These are phyloP conservation scores for Tetragonisca angustula DNA, from an alignment of 2,888 invertebrate species.

Conservation along the genomic window DNA sequence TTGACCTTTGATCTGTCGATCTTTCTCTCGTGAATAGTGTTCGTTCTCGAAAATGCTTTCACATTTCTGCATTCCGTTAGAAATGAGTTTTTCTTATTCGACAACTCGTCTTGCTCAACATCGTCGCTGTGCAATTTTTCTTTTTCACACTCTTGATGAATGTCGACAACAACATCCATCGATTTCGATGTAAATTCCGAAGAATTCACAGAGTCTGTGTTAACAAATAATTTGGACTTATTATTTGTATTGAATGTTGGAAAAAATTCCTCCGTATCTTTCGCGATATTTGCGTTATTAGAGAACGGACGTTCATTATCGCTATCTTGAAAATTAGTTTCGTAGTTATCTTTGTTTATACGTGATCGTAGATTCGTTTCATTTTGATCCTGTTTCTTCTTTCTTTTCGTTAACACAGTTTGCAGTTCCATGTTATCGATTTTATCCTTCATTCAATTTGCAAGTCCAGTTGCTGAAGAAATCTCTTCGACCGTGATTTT, in stretches of 20 bases:
- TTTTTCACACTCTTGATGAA: conserved; percentile 65
- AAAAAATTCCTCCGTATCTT: not conserved
- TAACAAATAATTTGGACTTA: conserved; percentile 3
- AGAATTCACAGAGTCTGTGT: conserved; percentile 32
- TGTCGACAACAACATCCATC: conserved; percentile 74
- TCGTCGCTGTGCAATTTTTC: conserved; percentile 10
- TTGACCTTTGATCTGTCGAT: conserved; percentile 1
- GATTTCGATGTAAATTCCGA: conserved; percentile 45
- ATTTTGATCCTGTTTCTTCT: conserved; percentile 10
- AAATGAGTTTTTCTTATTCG: not conserved
- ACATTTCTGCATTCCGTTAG: not conserved
- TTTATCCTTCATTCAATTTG: not conserved
- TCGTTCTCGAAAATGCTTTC: conserved; percentile 27
- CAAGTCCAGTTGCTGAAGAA: not conserved
- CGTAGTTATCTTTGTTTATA: not conserved
- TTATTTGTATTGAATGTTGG: not conserved
- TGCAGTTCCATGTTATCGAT: conserved; percentile 13
- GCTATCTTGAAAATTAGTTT: conserved; percentile 1
- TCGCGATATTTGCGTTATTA: not conserved
- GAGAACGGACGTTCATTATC: not conserved
- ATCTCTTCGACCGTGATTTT: not conserved
- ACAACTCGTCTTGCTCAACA: not conserved
- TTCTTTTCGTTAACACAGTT: conserved; percentile 4
- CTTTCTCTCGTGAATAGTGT: conserved; percentile 14
- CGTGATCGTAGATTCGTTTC: not conserved